Base-by-base conservation (phyloP, 2,888 invertebrate species). In the Lasioglossum morio region DNA sequence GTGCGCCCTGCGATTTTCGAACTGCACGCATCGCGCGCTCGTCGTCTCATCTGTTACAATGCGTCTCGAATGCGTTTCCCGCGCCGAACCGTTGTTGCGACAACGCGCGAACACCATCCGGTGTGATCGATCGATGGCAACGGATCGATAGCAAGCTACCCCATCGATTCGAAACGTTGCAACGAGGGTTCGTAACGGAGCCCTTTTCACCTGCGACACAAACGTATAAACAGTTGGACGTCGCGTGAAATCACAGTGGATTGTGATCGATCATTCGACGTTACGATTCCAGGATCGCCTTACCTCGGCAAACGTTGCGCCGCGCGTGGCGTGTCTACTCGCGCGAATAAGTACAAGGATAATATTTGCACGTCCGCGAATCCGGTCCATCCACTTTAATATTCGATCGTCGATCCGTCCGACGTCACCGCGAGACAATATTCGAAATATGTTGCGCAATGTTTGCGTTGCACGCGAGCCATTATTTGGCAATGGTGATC, bases 121-220 rank as follows among this genome's bases (percentile, higher is more conserved):
- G 53, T 72, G 66, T 79, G 77, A 72, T 60, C 85, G 72, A 89
- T 90, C 86, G 85, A 79, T 82, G 57, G 40, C 43, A 43, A 43
- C 40, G 48, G 66, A 63, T 60, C 48, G 66, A 27, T 12, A 43
- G 34, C 34, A 34, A n/a, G 74, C 77, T 73, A 66, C 23, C 27
- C 74, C 53, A 81, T 73, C 85, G 86, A 89, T 89, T 77, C 85
- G 77, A 84, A 85, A 91, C 91, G 91, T 91, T 93, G 89, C 91
- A 91, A 92, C 92, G 90, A 87, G 88, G 86, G 94, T 93, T 92
- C 90, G 89, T 90, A 92, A 93, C 90, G 89, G 89, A 63, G 78
- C 76, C 12, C 57, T 53, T n/a, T n/a, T 23, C 53, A 53, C 53
- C 53, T 53, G 53, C 53, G 53, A 53, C 53, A 3, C 10, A 1